Conservation (phyloP, 2,888 invertebrate species). For the Drosophila hamatofila region DNA sequence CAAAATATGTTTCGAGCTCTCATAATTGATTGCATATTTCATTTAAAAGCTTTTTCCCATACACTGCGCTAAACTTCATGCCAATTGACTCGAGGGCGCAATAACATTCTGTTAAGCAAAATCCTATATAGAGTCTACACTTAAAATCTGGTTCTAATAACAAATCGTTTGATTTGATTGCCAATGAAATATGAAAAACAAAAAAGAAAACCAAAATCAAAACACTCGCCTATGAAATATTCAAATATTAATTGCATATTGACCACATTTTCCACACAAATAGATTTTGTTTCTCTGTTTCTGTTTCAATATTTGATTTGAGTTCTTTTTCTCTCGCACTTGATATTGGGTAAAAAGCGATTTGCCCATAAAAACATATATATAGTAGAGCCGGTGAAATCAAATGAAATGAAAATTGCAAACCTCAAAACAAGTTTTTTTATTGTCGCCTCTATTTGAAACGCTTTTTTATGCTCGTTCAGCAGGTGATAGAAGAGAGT, state of each 20-base stretch:
- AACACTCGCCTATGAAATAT: conserved; percentile 18
- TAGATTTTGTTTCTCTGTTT: conserved; percentile 14
- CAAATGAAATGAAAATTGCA: conserved; percentile 41
- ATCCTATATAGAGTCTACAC: neutral
- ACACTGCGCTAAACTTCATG: neutral
- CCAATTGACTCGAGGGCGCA: conserved; percentile 24
- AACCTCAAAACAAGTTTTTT: conserved; percentile 54
- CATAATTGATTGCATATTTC: conserved; percentile 61
- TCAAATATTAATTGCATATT: conserved; percentile 52
- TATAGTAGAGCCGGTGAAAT: conserved; percentile 24
- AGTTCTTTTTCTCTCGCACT: conserved; percentile 9
- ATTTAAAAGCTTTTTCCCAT: conserved; percentile 37
- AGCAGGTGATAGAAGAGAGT: neutral
- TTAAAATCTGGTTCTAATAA: conserved; percentile 17
- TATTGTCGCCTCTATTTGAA: neutral
- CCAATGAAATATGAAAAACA: conserved; percentile 4
- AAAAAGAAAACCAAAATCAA: neutral
- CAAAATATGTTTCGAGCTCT: conserved; percentile 23
- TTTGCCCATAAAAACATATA: conserved; percentile 10
- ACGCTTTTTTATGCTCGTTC: neutral
- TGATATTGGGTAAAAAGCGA: conserved; percentile 7
- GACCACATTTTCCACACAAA: conserved; percentile 65
- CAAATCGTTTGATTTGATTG: conserved; percentile 17
- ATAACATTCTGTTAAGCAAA: neutral
- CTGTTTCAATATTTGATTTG: conserved; percentile 14